Conservation (phyloP, 2,888 invertebrate species). For the Fragum whitleyi region DNA sequence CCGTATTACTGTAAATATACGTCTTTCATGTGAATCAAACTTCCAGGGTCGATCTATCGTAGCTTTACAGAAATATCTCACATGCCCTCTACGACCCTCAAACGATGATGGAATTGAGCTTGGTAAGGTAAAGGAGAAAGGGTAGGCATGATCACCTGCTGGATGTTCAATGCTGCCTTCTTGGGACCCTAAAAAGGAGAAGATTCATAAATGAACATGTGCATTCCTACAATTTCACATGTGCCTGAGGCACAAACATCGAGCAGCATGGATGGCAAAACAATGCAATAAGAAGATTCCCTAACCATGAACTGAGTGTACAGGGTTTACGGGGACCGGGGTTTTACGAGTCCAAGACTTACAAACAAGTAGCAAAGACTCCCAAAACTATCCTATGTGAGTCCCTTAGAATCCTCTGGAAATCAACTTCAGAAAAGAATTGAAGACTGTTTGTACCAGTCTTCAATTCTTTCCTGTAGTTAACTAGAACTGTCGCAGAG, state of each 20-base stretch:
- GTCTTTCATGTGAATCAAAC: constrained; percentile 93
- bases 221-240: too few relatives aligned
- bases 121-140: constrained; percentile 71
- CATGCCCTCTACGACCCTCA: constrained; percentile 87
- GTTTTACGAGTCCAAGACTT: too few relatives aligned
- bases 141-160: constrained; percentile 73
- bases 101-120: constrained; percentile 83
- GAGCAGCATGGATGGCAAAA: background rate
- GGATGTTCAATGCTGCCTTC: constrained; percentile 68
- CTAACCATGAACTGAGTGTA: background rate
- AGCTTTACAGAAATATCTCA: constrained; percentile 93
- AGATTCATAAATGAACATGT: too few relatives aligned
- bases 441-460: too few relatives aligned
- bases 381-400: too few relatives aligned
- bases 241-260: background rate
- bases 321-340: background rate
- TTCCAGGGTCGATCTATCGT: constrained; percentile 93
- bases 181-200: constrained; percentile 10
- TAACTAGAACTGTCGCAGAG: too few relatives aligned
- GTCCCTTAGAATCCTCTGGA: too few relatives aligned
- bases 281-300: background rate
- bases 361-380: too few relatives aligned
- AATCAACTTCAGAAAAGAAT: too few relatives aligned
- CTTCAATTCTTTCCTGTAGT: too few relatives aligned
- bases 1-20: constrained; percentile 90